Conservation (phyloP, 1,140 invertebrate species). For the Zaprionus ghesquierei region DNA sequence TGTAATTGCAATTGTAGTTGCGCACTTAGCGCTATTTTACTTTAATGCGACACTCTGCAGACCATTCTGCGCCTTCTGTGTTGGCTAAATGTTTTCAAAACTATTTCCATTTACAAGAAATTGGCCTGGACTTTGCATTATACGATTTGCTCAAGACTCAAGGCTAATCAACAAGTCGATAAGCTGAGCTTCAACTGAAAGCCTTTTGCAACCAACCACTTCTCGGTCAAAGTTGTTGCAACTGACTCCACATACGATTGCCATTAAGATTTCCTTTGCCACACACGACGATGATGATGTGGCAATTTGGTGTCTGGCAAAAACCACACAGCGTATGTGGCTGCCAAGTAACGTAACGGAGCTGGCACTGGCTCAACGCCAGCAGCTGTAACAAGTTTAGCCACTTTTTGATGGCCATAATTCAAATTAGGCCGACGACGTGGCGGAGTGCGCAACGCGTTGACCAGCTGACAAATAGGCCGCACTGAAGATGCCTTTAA, state of each 20-base stretch:
- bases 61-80: constrained; percentile 68
- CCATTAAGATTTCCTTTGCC: constrained; percentile 17
- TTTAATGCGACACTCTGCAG: constrained; percentile 64
- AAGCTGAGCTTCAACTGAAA: neutral
- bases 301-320: constrained; percentile 9
- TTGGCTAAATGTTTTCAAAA: constrained; percentile 58
- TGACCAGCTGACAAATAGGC: constrained; percentile 63
- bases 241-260: neutral
- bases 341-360: constrained; percentile 46
- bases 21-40: constrained; percentile 73
- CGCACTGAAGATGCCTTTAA: constrained; percentile 49
- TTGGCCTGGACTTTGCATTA: constrained; percentile 6
- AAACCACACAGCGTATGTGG: constrained; percentile 28
- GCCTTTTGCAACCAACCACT: too few relatives aligned
- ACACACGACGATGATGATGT: constrained; percentile 34
- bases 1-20: constrained; percentile 76
- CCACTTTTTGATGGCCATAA: constrained; percentile 76
- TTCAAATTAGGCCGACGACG: constrained; percentile 64
- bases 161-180: neutral
- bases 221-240: too few relatives aligned
- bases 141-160: neutral
- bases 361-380: constrained; percentile 46
- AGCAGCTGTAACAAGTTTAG: constrained; percentile 63
- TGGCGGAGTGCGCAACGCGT: neutral
- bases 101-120: constrained; percentile 64